phyloP scores from a whole-genome alignment of 2,797 vertebrate genomes.

The Florisuga fusca region DNA sequence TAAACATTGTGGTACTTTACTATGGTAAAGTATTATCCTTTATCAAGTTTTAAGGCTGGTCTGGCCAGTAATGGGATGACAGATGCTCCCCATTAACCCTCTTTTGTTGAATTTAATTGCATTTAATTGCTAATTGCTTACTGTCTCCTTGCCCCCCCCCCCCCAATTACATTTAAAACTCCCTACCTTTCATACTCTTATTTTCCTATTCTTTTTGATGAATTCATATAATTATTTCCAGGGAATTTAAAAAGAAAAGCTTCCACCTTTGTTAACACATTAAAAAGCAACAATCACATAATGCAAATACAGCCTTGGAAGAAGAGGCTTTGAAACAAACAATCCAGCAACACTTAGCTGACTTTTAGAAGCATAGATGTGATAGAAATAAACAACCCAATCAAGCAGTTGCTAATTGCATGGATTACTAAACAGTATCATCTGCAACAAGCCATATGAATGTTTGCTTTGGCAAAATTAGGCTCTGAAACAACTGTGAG shows the following conservation, averaged over 20 bases:
- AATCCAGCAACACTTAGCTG: not conserved
- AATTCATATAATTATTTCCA: not conserved
- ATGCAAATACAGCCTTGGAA: not conserved
- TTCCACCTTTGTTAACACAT: not conserved
- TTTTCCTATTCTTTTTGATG: not conserved
- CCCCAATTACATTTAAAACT: not conserved
- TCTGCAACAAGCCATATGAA: not conserved
- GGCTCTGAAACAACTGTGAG: not conserved
- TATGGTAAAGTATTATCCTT: not conserved
- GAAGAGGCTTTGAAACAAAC: not conserved
- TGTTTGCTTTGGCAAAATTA: not conserved
- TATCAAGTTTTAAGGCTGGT: too few relatives aligned
- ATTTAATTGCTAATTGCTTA: slow-evolving; percentile 36
- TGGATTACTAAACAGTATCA: not conserved
- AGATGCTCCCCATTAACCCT: too few relatives aligned
- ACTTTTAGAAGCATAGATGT: not conserved
- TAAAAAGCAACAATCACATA: not conserved
- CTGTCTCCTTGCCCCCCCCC: not conserved
- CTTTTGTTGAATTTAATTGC: slow-evolving; percentile 11
- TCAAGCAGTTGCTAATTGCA: not conserved
- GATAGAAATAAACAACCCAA: not conserved
- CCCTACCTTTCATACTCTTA: not conserved
- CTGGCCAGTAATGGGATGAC: too few relatives aligned
- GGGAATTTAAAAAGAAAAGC: not conserved
- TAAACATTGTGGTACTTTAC: not conserved